Evolutionary conservation across 2,888 invertebrate genomes (phyloP), one percentile per base, ranked within the genome.

Genomic region (Tortrix viridana): DNA sequence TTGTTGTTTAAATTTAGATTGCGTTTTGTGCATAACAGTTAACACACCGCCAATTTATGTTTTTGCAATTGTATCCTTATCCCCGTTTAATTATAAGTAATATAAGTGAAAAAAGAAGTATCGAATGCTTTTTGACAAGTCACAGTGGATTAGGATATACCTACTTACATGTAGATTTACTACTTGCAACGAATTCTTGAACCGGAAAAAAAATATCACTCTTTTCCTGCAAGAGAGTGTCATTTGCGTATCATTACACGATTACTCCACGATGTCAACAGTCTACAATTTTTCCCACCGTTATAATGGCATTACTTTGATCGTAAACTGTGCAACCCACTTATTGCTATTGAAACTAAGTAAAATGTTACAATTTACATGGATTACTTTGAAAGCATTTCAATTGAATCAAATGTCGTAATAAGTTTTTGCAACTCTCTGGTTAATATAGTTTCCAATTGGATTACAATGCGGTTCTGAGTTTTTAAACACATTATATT

Each of bases 321-420:
- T 67, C 68, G 69, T 70, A 68, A 65, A 70, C 73, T 71, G 70
- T 75, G 71, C 76, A 77, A 72, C 74, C 76, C 65, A 77, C 74
- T 75, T 76, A 46, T 56, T 62, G 61, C 56, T 63, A 63, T 63
- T 58, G 47, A 48, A 58, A 63, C 57, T 58, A 63, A 63, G 48
- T 63, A 58, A 62, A 53, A 62, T 38, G 62, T 43, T 50, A 57
- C 52, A 38, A 62, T 62, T 62, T 56, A 46, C 56, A 50, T 62
- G 44, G 61, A 61, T 62, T 62, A 56, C 62, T 57, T 57, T 56
- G 46, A 62, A 62, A 62, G 38, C 56, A 46, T 16, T 46, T 26
- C 38, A 57, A 57, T 57, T 43, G 52, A 56, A 32, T 43, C 26
- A 50, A 50, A 61, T 61, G 44, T 22, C 61, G 50, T 52, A 62